These are phyloP conservation scores for Oryzias melastigma DNA, from an alignment of 2,113 vertebrate genomes.

Conservation along the genomic window DNA sequence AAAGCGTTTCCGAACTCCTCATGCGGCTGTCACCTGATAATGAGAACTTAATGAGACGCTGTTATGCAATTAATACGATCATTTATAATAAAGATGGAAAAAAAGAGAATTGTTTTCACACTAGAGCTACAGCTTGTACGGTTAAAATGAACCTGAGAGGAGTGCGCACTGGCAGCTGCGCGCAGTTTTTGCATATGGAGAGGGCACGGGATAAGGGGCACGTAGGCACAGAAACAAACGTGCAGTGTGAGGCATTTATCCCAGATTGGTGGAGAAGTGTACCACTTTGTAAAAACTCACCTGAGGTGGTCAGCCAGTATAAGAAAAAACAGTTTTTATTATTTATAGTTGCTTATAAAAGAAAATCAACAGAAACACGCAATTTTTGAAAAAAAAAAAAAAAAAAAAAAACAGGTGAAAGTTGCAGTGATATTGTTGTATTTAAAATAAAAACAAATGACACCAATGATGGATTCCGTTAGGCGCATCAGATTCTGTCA, in stretches of 20 bases:
- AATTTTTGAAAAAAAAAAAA: background rate
- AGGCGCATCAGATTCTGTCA: constrained; percentile 7
- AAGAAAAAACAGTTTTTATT: background rate
- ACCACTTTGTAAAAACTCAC: background rate
- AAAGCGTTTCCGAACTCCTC: constrained; percentile 11
- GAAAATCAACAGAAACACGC: background rate
- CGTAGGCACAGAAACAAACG: constrained; percentile 38
- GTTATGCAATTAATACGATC: no score
- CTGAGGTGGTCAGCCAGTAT: background rate
- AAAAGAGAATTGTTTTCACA: no score
- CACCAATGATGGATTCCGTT: background rate
- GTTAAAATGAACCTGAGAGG: background rate
- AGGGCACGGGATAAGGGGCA: constrained; percentile 40
- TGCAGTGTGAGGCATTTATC: background rate
- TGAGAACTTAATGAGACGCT: background rate
- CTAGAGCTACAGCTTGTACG: no score
- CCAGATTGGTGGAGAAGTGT: background rate
- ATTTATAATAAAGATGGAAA: no score
- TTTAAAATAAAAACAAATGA: constrained; percentile 50
- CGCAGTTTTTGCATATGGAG: background rate
- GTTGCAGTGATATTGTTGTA: constrained; percentile 12
- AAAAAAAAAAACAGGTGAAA: background rate
- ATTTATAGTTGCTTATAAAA: no score
- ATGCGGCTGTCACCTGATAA: background rate
- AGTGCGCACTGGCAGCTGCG: background rate